Base-by-base conservation (phyloP, 2,888 invertebrate genomes). In the Caradrina kadenii region DNA sequence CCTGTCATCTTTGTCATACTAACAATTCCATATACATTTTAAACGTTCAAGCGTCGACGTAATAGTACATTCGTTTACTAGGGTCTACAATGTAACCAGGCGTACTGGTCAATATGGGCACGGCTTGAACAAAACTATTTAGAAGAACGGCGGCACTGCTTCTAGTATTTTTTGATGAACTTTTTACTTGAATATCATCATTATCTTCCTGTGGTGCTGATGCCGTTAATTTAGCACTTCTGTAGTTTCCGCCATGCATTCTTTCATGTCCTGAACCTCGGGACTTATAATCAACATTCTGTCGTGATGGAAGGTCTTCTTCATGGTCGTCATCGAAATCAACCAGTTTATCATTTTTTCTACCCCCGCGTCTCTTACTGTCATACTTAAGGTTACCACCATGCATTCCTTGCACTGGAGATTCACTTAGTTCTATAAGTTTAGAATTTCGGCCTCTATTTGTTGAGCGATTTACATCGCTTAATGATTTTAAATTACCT, bases 21-120 rank as follows among this genome's bases (percentile, higher is more conserved):
- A 52, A 22, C 15, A 55, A 60, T 55, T 56, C 39, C 10, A 26
- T 53, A 22, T 4, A 45, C 22, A 53, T 61, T 50, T 55, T 48
- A 10, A 60, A 11, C 35, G 60, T 31, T 88, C 87, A 89, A 22
- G 86, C 82, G 79, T 96, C 96, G 21, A 95, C 94, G 73, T 95
- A 96, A 81, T 94, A 96, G 85, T 96, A 96, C 93, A 94, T 94
- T 79, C 96, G 89, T 89, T 96, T 95, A 76, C 96, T 95, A 39
- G 96, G 96, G 81, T 96, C 96, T 85, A 95, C 85, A 77, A 96
- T 96, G 68, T 91, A 96, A 1, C 87, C 87, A 17, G 94, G 93
- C 0, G 93, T 93, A 1, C 93, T 93, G 0, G 95, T 93, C 15
- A 95, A 80, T 67, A 93, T 86, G 2, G 95, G 94, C 7, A 90